A percentile compares a stretch with the other conserved stretches of the same genome.
These are phyloP conservation scores for Enteromius anoplus DNA, from an alignment of 2,797 vertebrate species.

Conservation along the genomic window DNA sequence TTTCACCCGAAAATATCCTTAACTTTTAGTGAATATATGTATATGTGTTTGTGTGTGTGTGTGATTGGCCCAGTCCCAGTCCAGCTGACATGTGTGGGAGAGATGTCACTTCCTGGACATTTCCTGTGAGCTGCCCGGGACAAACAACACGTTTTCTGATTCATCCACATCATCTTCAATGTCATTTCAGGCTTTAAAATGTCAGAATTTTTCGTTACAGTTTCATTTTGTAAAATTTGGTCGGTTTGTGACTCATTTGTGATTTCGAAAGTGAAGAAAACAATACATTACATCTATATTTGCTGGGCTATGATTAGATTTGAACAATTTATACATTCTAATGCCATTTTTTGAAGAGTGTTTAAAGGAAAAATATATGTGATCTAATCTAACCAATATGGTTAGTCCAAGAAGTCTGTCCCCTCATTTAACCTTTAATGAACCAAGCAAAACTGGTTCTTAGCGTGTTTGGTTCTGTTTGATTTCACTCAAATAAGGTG, in stretches of 20 bases:
- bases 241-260: background rate
- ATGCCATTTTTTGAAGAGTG: background rate
- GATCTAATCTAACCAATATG: too few relatives aligned
- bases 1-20: too few relatives aligned
- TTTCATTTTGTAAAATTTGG: background rate
- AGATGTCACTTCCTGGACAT: conserved; percentile 10
- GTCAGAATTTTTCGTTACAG: background rate
- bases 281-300: background rate
- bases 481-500: too few relatives aligned
- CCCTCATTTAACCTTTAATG: too few relatives aligned
- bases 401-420: too few relatives aligned
- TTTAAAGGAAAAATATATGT: too few relatives aligned
- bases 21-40: too few relatives aligned
- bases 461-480: too few relatives aligned
- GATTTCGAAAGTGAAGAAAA: background rate
- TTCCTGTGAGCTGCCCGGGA: conserved; percentile 5
- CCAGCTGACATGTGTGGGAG: conserved; percentile 20
- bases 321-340: background rate
- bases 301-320: background rate
- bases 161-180: background rate
- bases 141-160: background rate
- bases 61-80: background rate
- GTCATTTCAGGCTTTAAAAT: background rate
- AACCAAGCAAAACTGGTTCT: too few relatives aligned
- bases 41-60: background rate